Evolutionary conservation across 2,113 vertebrate genomes (phyloP).

Genomic region (Poeciliopsis retropinna): DNA sequence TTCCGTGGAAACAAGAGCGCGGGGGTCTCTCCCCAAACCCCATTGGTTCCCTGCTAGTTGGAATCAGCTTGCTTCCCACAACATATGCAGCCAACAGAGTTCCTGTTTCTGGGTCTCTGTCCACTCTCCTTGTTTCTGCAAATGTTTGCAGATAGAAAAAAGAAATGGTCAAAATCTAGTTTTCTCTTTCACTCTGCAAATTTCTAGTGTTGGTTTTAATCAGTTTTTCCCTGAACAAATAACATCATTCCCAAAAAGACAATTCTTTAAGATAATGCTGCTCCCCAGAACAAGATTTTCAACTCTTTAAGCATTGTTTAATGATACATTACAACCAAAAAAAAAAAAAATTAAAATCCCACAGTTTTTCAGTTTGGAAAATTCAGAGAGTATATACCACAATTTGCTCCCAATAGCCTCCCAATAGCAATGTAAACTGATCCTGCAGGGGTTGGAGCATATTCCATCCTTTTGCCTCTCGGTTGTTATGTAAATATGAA

Average conservation of each 20-base stretch:
- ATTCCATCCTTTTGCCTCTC: no score
- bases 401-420: no score
- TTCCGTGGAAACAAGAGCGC: slow-evolving; percentile 79
- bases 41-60: slow-evolving; percentile 72
- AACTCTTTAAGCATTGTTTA: neutral
- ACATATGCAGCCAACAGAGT: slow-evolving; percentile 40
- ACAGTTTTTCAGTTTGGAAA: neutral
- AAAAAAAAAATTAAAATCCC: neutral
- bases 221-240: no score
- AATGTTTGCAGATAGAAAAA: neutral
- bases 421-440: no score
- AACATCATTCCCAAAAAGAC: neutral
- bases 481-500: slow-evolving; percentile 1
- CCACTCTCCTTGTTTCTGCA: slow-evolving; percentile 20
- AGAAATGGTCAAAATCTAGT: neutral
- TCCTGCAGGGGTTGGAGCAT: no score
- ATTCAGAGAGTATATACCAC: neutral
- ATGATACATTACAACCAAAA: neutral
- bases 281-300: neutral
- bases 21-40: slow-evolving; percentile 72
- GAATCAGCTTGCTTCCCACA: slow-evolving; percentile 70
- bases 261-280: neutral
- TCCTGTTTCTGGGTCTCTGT: slow-evolving; percentile 60
- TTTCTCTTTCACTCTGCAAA: neutral
- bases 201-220: neutral